A percentile compares a stretch with the other conserved stretches of the same genome.
phyloP scores from a whole-genome alignment of 2,888 invertebrate species.

The Athrips mouffetella region DNA sequence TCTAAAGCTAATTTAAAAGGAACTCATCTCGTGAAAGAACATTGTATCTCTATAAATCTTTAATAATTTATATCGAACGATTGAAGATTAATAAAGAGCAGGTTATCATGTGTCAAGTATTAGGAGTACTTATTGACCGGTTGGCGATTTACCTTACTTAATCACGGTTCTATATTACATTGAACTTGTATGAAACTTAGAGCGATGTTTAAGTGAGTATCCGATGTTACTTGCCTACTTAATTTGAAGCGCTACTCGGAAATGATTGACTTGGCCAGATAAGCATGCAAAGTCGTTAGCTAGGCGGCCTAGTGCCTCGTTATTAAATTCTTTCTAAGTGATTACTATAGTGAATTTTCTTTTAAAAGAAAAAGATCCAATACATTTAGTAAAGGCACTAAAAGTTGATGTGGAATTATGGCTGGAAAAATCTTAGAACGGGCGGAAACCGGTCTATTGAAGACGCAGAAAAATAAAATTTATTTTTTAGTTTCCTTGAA shows the following conservation, averaged over 20 bases:
- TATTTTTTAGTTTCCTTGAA: too few relatives aligned
- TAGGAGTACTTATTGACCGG: background rate
- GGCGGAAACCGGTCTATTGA: too few relatives aligned
- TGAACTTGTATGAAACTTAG: background rate
- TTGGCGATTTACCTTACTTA: background rate
- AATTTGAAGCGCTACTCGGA: background rate
- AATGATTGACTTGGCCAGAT: conserved; percentile 4
- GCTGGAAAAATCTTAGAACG: too few relatives aligned
- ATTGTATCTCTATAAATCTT: background rate
- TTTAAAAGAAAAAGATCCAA: too few relatives aligned
- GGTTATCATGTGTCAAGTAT: conserved; percentile 26
- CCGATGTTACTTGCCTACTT: background rate
- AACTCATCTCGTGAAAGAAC: too few relatives aligned
- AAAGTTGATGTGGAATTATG: too few relatives aligned
- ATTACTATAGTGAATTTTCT: too few relatives aligned
- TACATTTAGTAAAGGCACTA: too few relatives aligned
- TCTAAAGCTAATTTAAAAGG: too few relatives aligned
- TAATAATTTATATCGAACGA: conserved; percentile 18
- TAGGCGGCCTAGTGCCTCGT: background rate
- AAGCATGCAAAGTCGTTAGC: background rate
- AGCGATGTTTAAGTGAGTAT: background rate
- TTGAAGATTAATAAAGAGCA: conserved; percentile 30
- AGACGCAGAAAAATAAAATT: too few relatives aligned
- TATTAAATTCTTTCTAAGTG: background rate
- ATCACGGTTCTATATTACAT: too few relatives aligned